Base-by-base conservation (phyloP, 92 coral and sea anemone species). In the Scolanthus callimorphus region DNA sequence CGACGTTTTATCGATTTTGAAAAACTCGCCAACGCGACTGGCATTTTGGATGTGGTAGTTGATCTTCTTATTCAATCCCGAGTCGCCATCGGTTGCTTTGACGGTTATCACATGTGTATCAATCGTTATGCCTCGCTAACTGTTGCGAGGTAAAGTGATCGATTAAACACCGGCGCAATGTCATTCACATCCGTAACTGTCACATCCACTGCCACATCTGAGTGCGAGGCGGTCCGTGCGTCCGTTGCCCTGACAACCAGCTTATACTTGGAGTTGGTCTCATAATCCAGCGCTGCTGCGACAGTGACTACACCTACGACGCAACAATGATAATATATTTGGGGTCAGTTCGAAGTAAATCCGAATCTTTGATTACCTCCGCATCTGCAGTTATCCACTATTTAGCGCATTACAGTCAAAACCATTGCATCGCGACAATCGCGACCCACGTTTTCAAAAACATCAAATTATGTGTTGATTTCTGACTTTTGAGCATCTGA, bases 221-320 rank as follows among this genome's bases (percentile, higher is more conserved):
- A 76, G 48, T 59, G 80, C 1, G 92, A 79, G 1, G 86, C 75
- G 11, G 98, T 88, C 65, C 73, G 77, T 27, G 92, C 90, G 74
- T 92, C 98, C n/a, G 96, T 85, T 17, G 98, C 98, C 4, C 94
- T 95, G 50, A 84, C 90, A 12, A 74, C 73, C 17, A 92, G 88
- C 34, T 46, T 61, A 80, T 84, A 92, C 17, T 63, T 61, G 2
- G 94, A 51, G n/a, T 39, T 66, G 20, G 74, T 51, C 49, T 92
- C 98, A 62, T 76, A 88, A 48, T 92, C 98, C 20, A 92, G 71
- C 12, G 82, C 62, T 31, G 86, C 81, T 17, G 69, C 78, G 3
- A 89, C 80, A 11, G 95, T 74, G 26, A 92, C 70, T 39, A 79
- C 70, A 4, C 98, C 98, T 92, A n/a, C n/a, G n/a, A n/a, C n/a